These are phyloP conservation scores for Enhydra lutris DNA, from an alignment of 2,113 vertebrate species.

Conservation along the genomic window DNA sequence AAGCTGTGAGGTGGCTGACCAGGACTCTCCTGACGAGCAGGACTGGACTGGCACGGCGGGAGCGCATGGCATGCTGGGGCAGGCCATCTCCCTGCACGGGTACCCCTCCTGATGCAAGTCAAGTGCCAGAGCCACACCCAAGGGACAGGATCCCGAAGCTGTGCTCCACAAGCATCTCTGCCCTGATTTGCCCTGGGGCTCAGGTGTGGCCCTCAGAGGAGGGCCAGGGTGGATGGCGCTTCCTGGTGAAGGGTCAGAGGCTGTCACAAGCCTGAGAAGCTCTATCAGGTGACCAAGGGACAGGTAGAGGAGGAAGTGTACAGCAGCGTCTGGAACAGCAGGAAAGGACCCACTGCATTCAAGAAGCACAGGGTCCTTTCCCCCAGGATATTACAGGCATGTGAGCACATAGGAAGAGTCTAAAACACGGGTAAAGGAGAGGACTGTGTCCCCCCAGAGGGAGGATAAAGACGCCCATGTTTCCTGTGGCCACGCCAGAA, in stretches of 20 bases:
- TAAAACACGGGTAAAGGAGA: neutral
- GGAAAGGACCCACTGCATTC: neutral
- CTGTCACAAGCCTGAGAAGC: neutral
- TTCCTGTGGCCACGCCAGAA: neutral
- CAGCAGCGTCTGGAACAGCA: neutral
- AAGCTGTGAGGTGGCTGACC: neutral
- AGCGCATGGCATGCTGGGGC: neutral
- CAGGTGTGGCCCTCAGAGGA: neutral
- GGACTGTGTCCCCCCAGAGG: neutral
- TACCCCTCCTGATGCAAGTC: neutral
- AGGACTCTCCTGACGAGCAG: neutral
- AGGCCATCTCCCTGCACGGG: rapidly evolving
- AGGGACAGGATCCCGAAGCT: neutral
- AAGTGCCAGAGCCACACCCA: neutral
- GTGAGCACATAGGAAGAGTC: rapidly evolving
- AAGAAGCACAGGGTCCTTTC: neutral
- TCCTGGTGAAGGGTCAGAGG: neutral
- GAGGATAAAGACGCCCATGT: rapidly evolving
- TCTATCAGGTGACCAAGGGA: neutral
- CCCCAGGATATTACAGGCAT: rapidly evolving
- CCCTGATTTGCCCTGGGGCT: neutral
- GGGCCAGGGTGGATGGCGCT: neutral
- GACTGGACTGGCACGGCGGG: rapidly evolving
- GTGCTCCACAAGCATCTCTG: neutral
- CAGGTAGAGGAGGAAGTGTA: neutral